phyloP scores from a whole-genome alignment of 1,140 invertebrate genomes.

The Hermetia illucens region DNA sequence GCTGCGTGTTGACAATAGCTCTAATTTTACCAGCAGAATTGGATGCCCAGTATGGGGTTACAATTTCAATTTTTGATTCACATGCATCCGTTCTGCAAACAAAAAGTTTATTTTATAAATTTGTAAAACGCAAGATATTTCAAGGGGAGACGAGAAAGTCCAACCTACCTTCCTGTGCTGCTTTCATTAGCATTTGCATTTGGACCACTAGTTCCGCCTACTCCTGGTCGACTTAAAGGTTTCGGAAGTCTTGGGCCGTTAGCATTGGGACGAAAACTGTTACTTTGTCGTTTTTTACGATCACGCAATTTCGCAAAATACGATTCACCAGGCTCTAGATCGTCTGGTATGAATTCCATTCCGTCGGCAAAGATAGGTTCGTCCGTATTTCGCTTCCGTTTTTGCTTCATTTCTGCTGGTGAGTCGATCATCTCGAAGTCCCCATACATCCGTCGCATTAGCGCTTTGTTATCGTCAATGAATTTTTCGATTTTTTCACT shows the following conservation, averaged over 20 bases:
- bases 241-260: too few relatives aligned
- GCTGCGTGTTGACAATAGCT: constrained; percentile 85
- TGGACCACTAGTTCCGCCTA: too few relatives aligned
- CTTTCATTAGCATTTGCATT: too few relatives aligned
- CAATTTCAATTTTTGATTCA: constrained; percentile 83
- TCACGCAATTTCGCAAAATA: constrained; percentile 37
- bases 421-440: constrained; percentile 55
- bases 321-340: constrained; percentile 30
- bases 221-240: too few relatives aligned
- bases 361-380: too few relatives aligned
- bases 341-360: constrained; percentile 15
- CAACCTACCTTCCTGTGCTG: not conserved
- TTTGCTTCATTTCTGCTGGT: constrained; percentile 35
- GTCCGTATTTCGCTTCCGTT: too few relatives aligned
- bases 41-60: constrained; percentile 86
- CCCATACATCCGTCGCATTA: constrained; percentile 86
- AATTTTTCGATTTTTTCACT: constrained; percentile 80
- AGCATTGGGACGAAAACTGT: too few relatives aligned
- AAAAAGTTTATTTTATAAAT: constrained; percentile 9
- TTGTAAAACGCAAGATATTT: not conserved
- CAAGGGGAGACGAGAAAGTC: too few relatives aligned
- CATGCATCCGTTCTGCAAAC: constrained; percentile 66
- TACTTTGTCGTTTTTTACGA: constrained; percentile 38
- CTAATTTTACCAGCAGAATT: constrained; percentile 82
- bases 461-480: constrained; percentile 85